These are phyloP conservation scores for Meliscaeva auricollis DNA, from an alignment of 2,888 invertebrate species.

Conservation along the genomic window DNA sequence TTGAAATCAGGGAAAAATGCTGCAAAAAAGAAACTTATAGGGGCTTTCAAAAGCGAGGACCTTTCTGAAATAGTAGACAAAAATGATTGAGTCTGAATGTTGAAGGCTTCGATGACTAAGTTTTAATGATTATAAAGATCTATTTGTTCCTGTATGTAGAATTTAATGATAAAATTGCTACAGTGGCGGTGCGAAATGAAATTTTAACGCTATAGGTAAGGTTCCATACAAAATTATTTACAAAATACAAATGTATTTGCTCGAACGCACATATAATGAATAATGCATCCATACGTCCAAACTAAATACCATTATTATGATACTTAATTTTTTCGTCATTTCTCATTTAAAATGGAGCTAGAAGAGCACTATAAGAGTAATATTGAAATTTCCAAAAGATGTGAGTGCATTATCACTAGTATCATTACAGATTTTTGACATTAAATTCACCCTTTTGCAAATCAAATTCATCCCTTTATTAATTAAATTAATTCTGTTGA, in stretches of 20 bases:
- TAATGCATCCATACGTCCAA: conserved; percentile 30
- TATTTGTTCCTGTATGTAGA: conserved; percentile 15
- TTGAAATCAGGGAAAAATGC: conserved; percentile 80
- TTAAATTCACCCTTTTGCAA: no score
- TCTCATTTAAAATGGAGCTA: background rate
- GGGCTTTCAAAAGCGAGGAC: conserved; percentile 42
- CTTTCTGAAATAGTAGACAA: conserved; percentile 21
- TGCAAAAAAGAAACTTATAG: conserved; percentile 46
- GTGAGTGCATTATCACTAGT: no score
- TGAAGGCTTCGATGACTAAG: background rate
- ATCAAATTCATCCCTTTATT: no score
- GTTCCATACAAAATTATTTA: conserved; percentile 9
- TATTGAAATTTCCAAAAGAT: no score
- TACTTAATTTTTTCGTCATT: background rate
- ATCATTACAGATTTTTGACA: no score
- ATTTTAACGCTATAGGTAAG: conserved; percentile 2
- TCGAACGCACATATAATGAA: conserved; percentile 22
- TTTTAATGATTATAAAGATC: background rate
- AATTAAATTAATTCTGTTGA: no score
- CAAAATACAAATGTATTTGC: conserved; percentile 5
- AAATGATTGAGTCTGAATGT: conserved; percentile 3
- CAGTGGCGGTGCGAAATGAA: background rate
- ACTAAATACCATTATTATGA: background rate
- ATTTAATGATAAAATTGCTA: background rate
- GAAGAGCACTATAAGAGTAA: no score